Base-by-base conservation (phyloP, 2,797 vertebrate species). In the Coluber constrictor region DNA sequence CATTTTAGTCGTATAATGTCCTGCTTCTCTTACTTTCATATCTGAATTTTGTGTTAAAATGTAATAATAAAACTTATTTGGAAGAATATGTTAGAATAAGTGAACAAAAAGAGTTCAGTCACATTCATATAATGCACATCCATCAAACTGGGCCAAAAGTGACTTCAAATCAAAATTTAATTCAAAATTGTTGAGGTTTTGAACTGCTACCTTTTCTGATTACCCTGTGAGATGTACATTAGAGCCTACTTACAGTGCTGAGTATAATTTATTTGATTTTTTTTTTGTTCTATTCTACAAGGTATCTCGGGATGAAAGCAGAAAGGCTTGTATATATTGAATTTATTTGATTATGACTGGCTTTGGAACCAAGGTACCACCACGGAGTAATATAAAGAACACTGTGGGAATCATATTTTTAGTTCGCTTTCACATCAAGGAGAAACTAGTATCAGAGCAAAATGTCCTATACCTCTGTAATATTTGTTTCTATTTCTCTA, bases 361-460 rank as follows among this genome's bases (percentile, higher is more conserved):
- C 89, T 74, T 91, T 93, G 92, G 55, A 96, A 89, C 87, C 94
- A 91, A 89, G 59, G 92, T 18, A 94, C 83, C 16, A 88, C 51
- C 60, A 89, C 92, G 83, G 90, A 47, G 55, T 92, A 94, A 43
- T 70, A 86, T 32, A 91, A 23, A 51, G 88, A 95, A 63, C 93
- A 94, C 87, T 93, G 94, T 25, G 90, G 89, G 93, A 70, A 89
- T 87, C 92, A 90, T 27, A 74, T 88, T 74, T 95, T 95, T 94
- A 70, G 92, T 94, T 96, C 63, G 95, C 29, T 29, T 93, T 56
- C 95, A 92, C 32, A 94, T 94, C 93, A 94, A 94, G 59, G 55
- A 94, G 90, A 94, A 95, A 93, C 94, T 59, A 93, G 74, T 88
- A 70, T n/a, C 1, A 23, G 79, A 89, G 94, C 86, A 29, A 94